Evolutionary conservation across 2,113 vertebrate species (phyloP).

Genomic region (Vimba vimba): DNA sequence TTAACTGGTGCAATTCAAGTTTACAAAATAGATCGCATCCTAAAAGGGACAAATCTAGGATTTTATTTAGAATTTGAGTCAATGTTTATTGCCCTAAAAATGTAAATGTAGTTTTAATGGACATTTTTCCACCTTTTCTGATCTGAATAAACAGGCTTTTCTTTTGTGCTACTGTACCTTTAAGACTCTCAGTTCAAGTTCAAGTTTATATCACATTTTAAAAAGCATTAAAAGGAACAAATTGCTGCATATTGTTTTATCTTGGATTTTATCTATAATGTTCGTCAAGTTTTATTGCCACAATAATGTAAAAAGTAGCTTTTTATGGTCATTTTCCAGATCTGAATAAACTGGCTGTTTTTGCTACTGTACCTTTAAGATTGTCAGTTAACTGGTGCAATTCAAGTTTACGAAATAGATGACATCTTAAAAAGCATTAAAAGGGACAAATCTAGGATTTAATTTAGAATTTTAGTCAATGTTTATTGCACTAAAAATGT

Average conservation of each 20-base stretch:
- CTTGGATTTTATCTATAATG: background rate
- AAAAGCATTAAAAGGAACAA: too few species aligned
- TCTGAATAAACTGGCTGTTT: background rate
- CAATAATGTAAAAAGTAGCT: too few species aligned
- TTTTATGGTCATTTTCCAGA: background rate
- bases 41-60: too few species aligned
- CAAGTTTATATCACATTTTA: too few species aligned
- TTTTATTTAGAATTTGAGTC: too few species aligned
- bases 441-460: background rate
- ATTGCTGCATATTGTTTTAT: background rate
- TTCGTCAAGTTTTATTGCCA: too few species aligned
- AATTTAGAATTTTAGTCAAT: background rate
- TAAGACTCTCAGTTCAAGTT: background rate
- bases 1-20: background rate
- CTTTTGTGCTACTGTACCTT: background rate
- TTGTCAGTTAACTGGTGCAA: background rate
- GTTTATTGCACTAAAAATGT: background rate
- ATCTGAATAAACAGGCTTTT: too few species aligned
- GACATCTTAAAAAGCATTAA: background rate
- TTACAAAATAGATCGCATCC: too few species aligned
- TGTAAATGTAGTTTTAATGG: too few species aligned
- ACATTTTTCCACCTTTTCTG: too few species aligned
- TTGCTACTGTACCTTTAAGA: slow-evolving; percentile 8
- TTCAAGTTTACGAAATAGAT: background rate
- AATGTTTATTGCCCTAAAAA: too few species aligned